phyloP scores from a whole-genome alignment of 1,140 invertebrate genomes.

The Antheraea mylitta region DNA sequence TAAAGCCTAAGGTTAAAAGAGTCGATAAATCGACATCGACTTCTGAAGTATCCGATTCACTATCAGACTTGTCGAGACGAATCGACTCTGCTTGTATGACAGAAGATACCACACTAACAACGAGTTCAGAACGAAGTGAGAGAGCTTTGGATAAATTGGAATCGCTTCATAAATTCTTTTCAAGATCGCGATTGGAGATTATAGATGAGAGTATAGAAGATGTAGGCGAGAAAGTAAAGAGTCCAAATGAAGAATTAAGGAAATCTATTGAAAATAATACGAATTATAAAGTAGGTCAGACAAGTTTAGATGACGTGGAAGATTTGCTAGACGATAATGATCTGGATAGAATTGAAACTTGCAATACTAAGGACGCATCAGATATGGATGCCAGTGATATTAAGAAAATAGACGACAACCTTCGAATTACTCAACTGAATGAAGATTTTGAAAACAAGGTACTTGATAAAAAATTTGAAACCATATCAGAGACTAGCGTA shows the following conservation, averaged over 20 bases:
- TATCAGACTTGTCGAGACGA: constrained; percentile 51
- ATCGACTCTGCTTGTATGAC: constrained; percentile 63
- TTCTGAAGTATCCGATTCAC: constrained; percentile 60
- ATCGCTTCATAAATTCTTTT: constrained; percentile 66
- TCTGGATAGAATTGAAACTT: background rate
- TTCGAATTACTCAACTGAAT: background rate
- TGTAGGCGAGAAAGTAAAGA: constrained; percentile 44
- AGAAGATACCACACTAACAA: constrained; percentile 52
- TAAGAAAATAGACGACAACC: background rate
- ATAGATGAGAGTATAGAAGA: constrained; percentile 68
- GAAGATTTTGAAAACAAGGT: background rate
- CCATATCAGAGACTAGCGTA: background rate
- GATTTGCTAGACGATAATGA: constrained; percentile 62
- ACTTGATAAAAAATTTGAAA: background rate
- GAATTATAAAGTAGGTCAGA: constrained; percentile 50
- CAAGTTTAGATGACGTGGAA: constrained; percentile 68
- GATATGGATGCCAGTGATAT: background rate
- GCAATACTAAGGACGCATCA: background rate
- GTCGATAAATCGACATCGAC: constrained; percentile 68
- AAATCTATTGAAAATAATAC: constrained; percentile 26
- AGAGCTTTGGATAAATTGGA: constrained; percentile 65
- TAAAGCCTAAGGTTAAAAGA: constrained; percentile 58
- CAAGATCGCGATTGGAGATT: constrained; percentile 62
- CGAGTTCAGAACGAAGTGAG: constrained; percentile 52
- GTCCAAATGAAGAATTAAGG: constrained; percentile 32